Conservation (phyloP, 2,888 invertebrate genomes). For the Acleris holmiana region DNA sequence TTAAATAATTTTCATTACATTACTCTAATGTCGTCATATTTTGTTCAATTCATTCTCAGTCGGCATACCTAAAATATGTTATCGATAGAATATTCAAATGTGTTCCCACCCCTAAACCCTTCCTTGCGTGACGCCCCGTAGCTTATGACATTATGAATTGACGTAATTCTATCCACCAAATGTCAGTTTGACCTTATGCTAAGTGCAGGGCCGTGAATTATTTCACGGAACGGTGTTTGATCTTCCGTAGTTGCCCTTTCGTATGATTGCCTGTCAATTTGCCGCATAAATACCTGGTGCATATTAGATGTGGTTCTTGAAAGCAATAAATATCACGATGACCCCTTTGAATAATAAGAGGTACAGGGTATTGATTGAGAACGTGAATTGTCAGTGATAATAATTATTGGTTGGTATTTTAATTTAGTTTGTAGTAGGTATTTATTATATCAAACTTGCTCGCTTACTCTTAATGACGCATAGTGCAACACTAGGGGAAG, state of each 20-base stretch:
- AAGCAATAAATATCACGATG: constrained; percentile 11
- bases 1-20: no score
- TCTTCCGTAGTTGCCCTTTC: constrained; percentile 74
- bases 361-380: no score
- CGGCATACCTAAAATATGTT: neutral
- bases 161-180: constrained; percentile 73
- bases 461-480: no score
- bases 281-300: constrained; percentile 49
- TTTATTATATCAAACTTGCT: no score
- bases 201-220: constrained; percentile 71
- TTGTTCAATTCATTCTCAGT: no score
- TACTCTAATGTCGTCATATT: no score
- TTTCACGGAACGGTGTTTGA: constrained; percentile 67
- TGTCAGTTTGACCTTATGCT: constrained; percentile 83
- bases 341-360: constrained; percentile 12
- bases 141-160: constrained; percentile 62
- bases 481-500: no score
- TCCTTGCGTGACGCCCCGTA: constrained; percentile 65
- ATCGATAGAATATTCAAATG: constrained; percentile 6
- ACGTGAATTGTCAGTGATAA: no score
- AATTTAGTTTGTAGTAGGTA: no score
- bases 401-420: no score
- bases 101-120: constrained; percentile 52
- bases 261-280: constrained; percentile 73
- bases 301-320: constrained; percentile 34